Conservation (phyloP, 2,113 vertebrate genomes). For the Ceratotherium simum region DNA sequence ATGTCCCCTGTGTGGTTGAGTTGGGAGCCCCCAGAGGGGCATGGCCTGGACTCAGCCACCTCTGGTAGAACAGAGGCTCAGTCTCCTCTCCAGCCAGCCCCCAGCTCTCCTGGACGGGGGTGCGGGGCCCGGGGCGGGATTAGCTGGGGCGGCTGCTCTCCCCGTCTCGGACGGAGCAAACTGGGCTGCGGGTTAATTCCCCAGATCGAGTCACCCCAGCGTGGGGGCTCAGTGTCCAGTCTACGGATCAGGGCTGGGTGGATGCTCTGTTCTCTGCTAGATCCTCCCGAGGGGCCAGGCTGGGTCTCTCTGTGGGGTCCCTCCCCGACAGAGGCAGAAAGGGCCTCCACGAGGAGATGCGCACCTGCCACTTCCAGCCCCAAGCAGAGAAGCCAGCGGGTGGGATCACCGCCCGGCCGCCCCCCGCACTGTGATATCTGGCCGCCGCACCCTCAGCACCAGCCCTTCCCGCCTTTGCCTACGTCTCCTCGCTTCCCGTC, state of each 20-base stretch:
- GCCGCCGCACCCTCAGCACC: slow-evolving; percentile 61
- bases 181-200: not conserved
- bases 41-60: not conserved
- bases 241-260: not conserved
- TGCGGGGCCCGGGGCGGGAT: not conserved
- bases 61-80: slow-evolving; percentile 79
- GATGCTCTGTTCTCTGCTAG: not conserved
- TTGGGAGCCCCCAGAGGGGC: rapidly evolving
- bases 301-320: not conserved
- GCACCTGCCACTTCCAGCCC: not conserved
- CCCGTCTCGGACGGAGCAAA: rapidly evolving
- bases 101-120: not conserved
- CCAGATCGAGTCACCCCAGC: not conserved
- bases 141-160: not conserved
- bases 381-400: not conserved
- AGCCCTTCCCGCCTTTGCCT: slow-evolving; percentile 76
- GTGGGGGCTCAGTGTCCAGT: rapidly evolving
- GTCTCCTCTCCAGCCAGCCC: not conserved
- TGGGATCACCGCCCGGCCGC: rapidly evolving
- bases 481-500: slow-evolving; percentile 83
- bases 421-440: slow-evolving; percentile 81
- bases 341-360: rapidly evolving
- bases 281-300: not conserved
- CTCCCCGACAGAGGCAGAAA: slow-evolving; percentile 39
- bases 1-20: slow-evolving; percentile 83